Evolutionary conservation across 2,113 vertebrate species (phyloP), one percentile per base, ranked within the genome.

Genomic region (Etia nguti): DNA sequence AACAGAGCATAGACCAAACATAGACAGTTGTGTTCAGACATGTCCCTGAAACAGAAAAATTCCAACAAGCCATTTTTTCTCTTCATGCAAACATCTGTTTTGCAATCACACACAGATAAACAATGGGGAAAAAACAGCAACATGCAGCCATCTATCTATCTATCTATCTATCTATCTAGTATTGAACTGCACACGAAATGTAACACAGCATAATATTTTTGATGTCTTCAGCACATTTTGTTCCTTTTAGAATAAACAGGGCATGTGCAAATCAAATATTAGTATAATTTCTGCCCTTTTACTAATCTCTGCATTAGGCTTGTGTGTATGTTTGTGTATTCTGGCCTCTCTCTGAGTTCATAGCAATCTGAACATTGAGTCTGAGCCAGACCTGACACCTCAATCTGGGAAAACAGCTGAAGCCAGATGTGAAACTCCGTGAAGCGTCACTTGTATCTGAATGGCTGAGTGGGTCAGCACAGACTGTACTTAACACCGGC

Each of bases 1-100:
- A 18, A 68, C 15, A 68, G 34, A 80, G 18, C 22, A 46, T 10
- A 82, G 9, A 20, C 52, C 55, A 38, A 73, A 65, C 5, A 54
- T 6, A 70, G 52, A 68, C 15, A 75, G 89, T 10, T 86, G 18
- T 90, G 95, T 93, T 94, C 86, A 84, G 91, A 92, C 95, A 84
- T 84, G 94, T 80, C 85, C 10, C 20, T 6, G 18, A 91, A 83
- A 84, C 13, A 8, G n/a, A 88, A 70, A 82, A 84, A 91, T 93
- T 92, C 91, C 90, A 81, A 80, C n/a, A 59, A 80, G 60, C 2
- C 16, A 3, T 43, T 54, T 54, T 83, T 85, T 79, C 16, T 24
- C 8, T 68, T 79, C 56, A 12, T 59, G 4, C 46, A 79, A 83
- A 77, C n/a, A 83, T 60, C 43, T 41, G 22, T 10, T 80, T 81